phyloP scores from a whole-genome alignment of 2,113 vertebrate species.

The Epinephelus lanceolatus region DNA sequence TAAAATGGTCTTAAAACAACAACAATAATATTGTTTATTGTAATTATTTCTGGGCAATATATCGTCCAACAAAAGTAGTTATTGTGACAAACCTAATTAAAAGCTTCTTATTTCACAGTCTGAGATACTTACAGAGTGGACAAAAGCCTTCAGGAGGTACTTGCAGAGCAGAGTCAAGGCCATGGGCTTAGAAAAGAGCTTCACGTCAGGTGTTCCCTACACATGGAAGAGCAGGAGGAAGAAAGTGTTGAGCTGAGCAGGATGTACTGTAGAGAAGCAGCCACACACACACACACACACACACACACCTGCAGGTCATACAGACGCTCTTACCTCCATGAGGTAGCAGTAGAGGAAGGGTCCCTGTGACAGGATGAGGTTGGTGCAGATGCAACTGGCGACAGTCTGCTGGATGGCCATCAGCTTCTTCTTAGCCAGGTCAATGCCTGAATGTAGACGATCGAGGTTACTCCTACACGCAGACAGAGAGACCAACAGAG shows the following conservation, averaged over 20 bases:
- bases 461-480: constrained; percentile 91
- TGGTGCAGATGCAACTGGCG: constrained; percentile 97
- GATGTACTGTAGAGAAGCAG: background rate
- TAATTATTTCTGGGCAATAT: no score
- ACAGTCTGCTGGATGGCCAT: constrained; percentile 94
- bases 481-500: background rate
- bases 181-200: constrained; percentile 93
- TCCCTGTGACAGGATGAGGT: constrained; percentile 95
- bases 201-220: constrained; percentile 94
- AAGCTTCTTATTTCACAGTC: background rate
- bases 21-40: no score
- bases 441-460: constrained; percentile 90
- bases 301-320: background rate
- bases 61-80: no score
- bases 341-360: constrained; percentile 98
- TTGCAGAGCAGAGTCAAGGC: constrained; percentile 93
- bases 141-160: constrained; percentile 93
- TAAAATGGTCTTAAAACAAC: no score
- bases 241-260: constrained; percentile 5
- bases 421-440: constrained; percentile 94
- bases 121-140: constrained; percentile 91
- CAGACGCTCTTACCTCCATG: constrained; percentile 88
- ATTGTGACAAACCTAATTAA: background rate
- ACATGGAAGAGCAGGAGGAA: constrained; percentile 1
- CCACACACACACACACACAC: background rate